Base-by-base conservation (phyloP, 2,888 invertebrate genomes). In the Latrodectus elegans region DNA sequence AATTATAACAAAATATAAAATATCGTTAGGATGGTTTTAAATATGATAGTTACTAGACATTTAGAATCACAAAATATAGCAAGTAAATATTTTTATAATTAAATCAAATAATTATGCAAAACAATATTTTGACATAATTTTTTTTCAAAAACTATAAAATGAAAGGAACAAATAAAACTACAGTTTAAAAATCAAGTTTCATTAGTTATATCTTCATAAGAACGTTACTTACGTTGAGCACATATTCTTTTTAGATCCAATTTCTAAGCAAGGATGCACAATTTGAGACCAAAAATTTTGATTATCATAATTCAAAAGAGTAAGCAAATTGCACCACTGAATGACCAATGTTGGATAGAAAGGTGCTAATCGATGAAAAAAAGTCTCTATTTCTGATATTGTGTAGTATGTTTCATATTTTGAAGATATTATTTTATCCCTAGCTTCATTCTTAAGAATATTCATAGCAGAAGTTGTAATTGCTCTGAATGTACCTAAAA, bases 321-420 rank as follows among this genome's bases (percentile, higher is more conserved):
- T 95, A 90, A 96, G 93, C 67, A 96, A 92, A 92, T 96, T 95
- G 79, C 95, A 95, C 96, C 96, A 97, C 90, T 96, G 95, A 79
- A 95, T 94, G 6, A 95, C 94, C 72, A 96, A 92, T 80, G 95
- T 92, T 0, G 96, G 96, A 90, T 94, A 94, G 65, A 93, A 93
- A 80, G 92, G 92, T 3, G 93, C 92, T 52, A 94, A 91, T 89
- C 92, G 92, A 73, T 95, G 90, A 91, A 95, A 95, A 70, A 94
- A 92, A 17, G 92, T 89, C 90, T 95, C 95, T 9, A 95, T 92
- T 60, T 93, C 92, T 26, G 93, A 93, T 93, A 90, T 93, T 93
- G 91, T 91, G 90, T 91, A 91, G 89, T 91, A 91, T 1, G 88
- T 84, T 10, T 91, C 89, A 8, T 90, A 88, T 26, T 90, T 90